Evolutionary conservation across 2,113 vertebrate species (phyloP).

Genomic region (Lipotes vexillifer): DNA sequence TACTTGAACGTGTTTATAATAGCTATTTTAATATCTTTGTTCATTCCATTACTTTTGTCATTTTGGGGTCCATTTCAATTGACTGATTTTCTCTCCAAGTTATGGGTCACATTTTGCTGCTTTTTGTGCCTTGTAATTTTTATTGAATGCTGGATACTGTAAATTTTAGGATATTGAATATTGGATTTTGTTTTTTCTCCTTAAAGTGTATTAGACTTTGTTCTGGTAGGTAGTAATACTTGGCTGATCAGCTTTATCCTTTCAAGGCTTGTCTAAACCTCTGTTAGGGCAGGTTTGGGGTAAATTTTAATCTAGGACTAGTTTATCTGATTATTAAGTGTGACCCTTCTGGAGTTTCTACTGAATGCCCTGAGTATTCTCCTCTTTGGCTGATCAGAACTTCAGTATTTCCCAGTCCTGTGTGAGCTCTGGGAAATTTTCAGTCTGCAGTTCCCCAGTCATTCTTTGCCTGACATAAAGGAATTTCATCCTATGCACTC

Average conservation of each 20-base stretch:
- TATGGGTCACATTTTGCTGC: not conserved
- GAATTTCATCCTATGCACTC: not conserved
- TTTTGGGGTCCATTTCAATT: not conserved
- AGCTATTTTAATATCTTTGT: not conserved
- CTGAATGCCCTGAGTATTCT: not conserved
- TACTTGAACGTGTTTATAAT: not conserved
- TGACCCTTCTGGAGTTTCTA: not conserved
- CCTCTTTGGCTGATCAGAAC: not conserved
- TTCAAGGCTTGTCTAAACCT: not conserved
- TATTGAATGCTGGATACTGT: not conserved
- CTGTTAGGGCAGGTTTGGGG: not conserved
- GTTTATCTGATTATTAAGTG: not conserved
- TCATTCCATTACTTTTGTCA: not conserved
- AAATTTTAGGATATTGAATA: not conserved
- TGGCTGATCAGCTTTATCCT: not conserved
- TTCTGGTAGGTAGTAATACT: not conserved
- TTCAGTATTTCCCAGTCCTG: not conserved
- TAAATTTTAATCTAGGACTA: not conserved
- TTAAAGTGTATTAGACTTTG: not conserved
- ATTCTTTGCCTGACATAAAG: not conserved
- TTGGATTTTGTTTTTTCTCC: not conserved
- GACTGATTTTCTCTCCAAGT: not conserved
- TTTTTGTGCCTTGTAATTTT: not conserved
- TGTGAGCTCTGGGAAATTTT: not conserved
- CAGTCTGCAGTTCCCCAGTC: not conserved